A percentile compares a stretch with the other conserved stretches of the same genome.
Conservation (phyloP, 2,113 vertebrate species). For the Microcebus murinus region DNA sequence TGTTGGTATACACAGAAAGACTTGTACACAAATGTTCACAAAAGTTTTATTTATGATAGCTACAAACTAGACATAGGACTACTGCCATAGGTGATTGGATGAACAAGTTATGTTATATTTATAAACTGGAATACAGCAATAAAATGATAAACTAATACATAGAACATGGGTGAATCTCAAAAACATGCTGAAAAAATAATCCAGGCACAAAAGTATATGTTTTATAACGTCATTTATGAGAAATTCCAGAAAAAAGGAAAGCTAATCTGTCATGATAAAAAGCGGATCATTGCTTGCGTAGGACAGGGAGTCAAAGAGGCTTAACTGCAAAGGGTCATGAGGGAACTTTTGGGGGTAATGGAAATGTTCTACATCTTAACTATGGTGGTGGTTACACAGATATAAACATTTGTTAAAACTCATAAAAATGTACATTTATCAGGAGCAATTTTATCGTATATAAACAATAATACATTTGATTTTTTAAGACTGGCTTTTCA, state of each 20-base stretch:
- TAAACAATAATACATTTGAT: slow-evolving; percentile 45
- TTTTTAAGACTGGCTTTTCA: background rate
- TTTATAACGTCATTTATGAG: background rate
- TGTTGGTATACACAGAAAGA: background rate
- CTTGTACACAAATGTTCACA: background rate
- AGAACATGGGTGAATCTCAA: background rate
- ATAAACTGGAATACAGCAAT: background rate
- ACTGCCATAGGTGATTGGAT: background rate
- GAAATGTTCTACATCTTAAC: background rate
- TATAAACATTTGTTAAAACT: background rate
- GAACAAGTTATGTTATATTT: background rate
- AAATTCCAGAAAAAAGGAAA: background rate
- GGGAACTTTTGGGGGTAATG: background rate
- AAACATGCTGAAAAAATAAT: background rate
- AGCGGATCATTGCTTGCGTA: background rate
- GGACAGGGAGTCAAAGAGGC: background rate
- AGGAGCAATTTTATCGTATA: background rate
- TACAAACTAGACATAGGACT: background rate
- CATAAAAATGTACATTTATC: background rate
- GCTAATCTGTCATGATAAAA: background rate
- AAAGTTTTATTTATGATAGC: background rate
- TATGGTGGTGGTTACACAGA: background rate
- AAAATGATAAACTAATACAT: background rate
- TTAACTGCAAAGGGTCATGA: background rate
- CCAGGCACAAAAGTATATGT: background rate